Conservation (phyloP, 2,113 vertebrate species). For the Leucopsar rothschildi region DNA sequence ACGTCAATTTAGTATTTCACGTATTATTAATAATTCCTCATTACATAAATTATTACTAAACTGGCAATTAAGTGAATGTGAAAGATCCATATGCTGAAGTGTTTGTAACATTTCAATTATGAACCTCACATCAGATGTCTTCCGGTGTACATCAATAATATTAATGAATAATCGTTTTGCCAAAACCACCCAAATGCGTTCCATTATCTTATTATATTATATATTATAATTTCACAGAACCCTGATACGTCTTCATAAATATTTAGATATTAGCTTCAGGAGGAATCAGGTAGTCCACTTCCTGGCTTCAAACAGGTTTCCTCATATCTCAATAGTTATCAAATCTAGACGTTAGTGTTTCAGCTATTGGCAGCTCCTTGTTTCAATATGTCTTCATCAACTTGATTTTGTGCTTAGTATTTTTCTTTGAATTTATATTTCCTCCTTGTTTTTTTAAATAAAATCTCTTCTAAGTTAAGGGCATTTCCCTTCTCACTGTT, state of each 20-base stretch:
- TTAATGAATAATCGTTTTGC: slow-evolving; percentile 64
- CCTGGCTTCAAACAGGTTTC: background rate
- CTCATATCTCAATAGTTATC: background rate
- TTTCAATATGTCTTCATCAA: background rate
- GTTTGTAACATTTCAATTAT: slow-evolving; percentile 81
- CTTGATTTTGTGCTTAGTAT: background rate
- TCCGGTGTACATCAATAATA: slow-evolving; percentile 67
- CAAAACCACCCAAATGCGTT: slow-evolving; percentile 59
- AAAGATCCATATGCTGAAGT: slow-evolving; percentile 81
- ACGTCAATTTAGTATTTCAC: slow-evolving; percentile 78
- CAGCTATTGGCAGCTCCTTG: background rate
- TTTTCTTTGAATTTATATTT: background rate
- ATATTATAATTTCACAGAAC: background rate
- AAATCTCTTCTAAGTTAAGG: background rate
- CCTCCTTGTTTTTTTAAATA: background rate
- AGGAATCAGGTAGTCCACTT: background rate
- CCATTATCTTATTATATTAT: background rate
- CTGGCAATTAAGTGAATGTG: slow-evolving; percentile 80
- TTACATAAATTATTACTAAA: slow-evolving; percentile 85
- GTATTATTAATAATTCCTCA: slow-evolving; percentile 82
- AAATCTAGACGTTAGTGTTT: background rate
- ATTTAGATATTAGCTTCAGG: slow-evolving; percentile 3
- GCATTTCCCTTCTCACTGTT: background rate
- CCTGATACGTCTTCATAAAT: slow-evolving; percentile 30
- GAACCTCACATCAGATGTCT: slow-evolving; percentile 74